A percentile compares a stretch with the other conserved stretches of the same genome.
phyloP scores from a whole-genome alignment of 2,888 invertebrate genomes.

The Hofmannophila pseudospretella region DNA sequence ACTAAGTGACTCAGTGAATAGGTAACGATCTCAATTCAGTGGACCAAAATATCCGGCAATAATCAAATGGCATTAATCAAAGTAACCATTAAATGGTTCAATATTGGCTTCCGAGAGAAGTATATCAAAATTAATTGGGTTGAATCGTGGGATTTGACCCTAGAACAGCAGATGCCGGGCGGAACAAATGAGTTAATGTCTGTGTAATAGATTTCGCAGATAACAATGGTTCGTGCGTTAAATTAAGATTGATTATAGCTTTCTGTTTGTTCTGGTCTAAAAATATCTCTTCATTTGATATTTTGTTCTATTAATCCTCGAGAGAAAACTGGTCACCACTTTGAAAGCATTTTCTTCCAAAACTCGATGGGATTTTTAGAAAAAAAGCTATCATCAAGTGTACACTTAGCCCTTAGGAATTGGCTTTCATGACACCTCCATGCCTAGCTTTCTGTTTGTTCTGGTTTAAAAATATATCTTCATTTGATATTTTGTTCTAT shows the following conservation, averaged over 20 bases:
- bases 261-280: background rate
- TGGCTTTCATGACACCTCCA: no score
- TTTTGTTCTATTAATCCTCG: no score
- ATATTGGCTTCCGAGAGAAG: background rate
- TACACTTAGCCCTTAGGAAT: no score
- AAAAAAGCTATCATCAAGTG: no score
- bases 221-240: constrained; percentile 4
- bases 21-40: background rate
- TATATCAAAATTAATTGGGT: constrained; percentile 2
- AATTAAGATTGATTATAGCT: background rate
- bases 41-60: background rate
- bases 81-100: background rate
- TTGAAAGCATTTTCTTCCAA: no score
- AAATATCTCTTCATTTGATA: no score
- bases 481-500: no score
- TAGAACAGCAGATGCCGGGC: constrained; percentile 2
- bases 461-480: no score
- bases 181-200: constrained; percentile 1
- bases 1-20: no score
- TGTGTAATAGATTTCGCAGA: constrained; percentile 7
- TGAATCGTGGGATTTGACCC: constrained; percentile 4
- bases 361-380: no score
- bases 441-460: no score
- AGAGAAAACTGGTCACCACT: no score
- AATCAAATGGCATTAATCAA: background rate